Base-by-base conservation (phyloP, 2,888 invertebrate species). In the Patella caerulea region DNA sequence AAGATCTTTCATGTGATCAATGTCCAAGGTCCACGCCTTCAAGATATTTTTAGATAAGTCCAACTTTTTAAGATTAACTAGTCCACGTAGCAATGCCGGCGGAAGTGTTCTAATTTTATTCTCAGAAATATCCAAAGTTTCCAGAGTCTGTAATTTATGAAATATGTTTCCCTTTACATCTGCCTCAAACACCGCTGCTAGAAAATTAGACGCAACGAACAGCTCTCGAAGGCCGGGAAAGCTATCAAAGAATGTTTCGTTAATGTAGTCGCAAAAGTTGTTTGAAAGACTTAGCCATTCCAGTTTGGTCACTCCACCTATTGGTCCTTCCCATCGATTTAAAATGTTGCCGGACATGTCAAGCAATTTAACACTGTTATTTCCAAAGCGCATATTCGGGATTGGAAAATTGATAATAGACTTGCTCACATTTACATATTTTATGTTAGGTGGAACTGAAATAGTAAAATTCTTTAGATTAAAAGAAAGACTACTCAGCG, bases 111-210 rank as follows among this genome's bases (percentile, higher is more conserved):
- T 56, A 3, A 81, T 4, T 71, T 78, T 76, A 53, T 78, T 81
- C 12, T 78, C 78, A 52, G 78, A 73, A 19, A 81, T 53, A 19
- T 76, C 15, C 14, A 81, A 56, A 7, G 54, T 14, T 65, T 54
- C 17, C 11, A 81, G 69, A 34, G 59, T 72, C 3, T 9, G 17
- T 52, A 73, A 70, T 17, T 72, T 53, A 9, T 52, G 70, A 54
- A 81, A 81, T 17, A 79, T 75, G 5, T 59, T 74, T 2, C 81
- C 81, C 7, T 79, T n/a, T 1, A 19, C 53, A 19, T 81, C 81
- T 4, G 69, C 69, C 5, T 73, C 29, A 3, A 81, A 53, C 15
- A 71, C 45, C 3, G 45, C 14, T 15, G 71, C 78, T 3, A 82
- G 71, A 14, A 73, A 79, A 71, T 82, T 82, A 4, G 73, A 59